Conservation (phyloP, 2,888 invertebrate species). For the Volucella zonaria region DNA sequence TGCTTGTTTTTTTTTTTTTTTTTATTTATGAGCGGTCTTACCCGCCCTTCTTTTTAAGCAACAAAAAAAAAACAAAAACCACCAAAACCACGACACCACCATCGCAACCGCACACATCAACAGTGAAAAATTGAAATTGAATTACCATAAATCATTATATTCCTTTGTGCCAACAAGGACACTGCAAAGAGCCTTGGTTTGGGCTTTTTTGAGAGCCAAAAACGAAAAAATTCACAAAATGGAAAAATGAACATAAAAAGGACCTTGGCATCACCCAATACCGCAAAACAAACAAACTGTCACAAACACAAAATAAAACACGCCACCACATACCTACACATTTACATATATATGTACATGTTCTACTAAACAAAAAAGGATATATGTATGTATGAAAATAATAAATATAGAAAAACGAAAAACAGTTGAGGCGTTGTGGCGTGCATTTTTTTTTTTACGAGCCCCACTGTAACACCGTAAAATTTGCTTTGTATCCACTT, state of each 20-base stretch:
- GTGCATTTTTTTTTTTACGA: slow-evolving; percentile 39
- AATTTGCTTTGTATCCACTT: slow-evolving; percentile 25
- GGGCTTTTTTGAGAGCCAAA: not conserved
- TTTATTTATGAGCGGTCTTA: slow-evolving; percentile 47
- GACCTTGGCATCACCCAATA: slow-evolving; percentile 31
- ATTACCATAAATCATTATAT: slow-evolving; percentile 62
- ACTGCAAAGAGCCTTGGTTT: slow-evolving; percentile 1
- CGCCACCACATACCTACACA: slow-evolving; percentile 8
- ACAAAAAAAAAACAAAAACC: too few species aligned
- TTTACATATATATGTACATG: not conserved
- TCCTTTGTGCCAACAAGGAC: slow-evolving; percentile 24
- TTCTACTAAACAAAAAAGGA: slow-evolving; percentile 17
- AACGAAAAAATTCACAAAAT: not conserved
- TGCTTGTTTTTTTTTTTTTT: not conserved
- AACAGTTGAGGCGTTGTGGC: slow-evolving; percentile 15
- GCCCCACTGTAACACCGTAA: slow-evolving; percentile 36
- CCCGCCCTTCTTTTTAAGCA: not conserved
- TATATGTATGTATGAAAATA: not conserved
- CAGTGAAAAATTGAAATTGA: slow-evolving; percentile 57
- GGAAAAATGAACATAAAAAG: slow-evolving; percentile 18
- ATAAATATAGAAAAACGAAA: too few species aligned
- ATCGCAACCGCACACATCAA: slow-evolving; percentile 36
- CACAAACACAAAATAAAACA: slow-evolving; percentile 42
- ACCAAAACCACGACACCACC: not conserved
- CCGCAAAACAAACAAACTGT: slow-evolving; percentile 53